phyloP scores from a whole-genome alignment of 2,797 vertebrate species.

The Aphelocoma californica region DNA sequence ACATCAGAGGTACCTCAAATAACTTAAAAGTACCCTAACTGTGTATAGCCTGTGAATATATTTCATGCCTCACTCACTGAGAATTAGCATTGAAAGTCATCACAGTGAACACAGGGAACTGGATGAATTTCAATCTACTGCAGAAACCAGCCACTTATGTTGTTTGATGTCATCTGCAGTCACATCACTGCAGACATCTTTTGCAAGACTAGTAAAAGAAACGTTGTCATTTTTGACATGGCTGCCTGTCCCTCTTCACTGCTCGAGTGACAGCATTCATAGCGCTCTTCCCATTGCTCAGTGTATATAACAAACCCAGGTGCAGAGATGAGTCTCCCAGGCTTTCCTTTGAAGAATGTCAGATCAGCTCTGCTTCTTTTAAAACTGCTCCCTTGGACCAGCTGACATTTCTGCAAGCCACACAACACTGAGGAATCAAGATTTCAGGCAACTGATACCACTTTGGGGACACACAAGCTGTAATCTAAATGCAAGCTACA shows the following conservation, averaged over 20 bases:
- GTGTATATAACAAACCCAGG: slow-evolving; percentile 55
- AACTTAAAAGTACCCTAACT: slow-evolving; percentile 62
- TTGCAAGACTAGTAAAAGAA: slow-evolving; percentile 70
- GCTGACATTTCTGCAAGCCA: slow-evolving; percentile 60
- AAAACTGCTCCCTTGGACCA: slow-evolving; percentile 56
- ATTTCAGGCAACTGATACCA: slow-evolving; percentile 54
- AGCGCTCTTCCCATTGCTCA: slow-evolving; percentile 50
- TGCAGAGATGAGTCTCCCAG: slow-evolving; percentile 61
- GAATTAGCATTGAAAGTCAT: slow-evolving; percentile 72
- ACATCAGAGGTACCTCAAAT: slow-evolving; percentile 61
- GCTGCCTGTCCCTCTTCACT: slow-evolving; percentile 67
- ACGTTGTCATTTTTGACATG: slow-evolving; percentile 73
- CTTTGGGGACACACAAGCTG: slow-evolving; percentile 16
- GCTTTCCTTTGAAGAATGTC: slow-evolving; percentile 64
- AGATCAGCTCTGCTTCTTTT: slow-evolving; percentile 58
- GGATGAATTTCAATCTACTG: slow-evolving; percentile 69
- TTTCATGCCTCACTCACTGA: slow-evolving; percentile 68
- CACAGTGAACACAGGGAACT: slow-evolving; percentile 62
- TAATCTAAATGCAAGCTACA: slow-evolving; percentile 30
- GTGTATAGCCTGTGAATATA: slow-evolving; percentile 56
- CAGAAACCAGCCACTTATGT: slow-evolving; percentile 67
- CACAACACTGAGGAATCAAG: slow-evolving; percentile 13
- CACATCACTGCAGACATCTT: slow-evolving; percentile 69
- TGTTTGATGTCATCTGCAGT: slow-evolving; percentile 70
- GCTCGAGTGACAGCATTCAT: slow-evolving; percentile 67